A percentile compares a stretch with the other conserved stretches of the same genome.
These are phyloP conservation scores for Brachionus manjavacas DNA, from an alignment of 1,140 invertebrate genomes.

Conservation along the genomic window DNA sequence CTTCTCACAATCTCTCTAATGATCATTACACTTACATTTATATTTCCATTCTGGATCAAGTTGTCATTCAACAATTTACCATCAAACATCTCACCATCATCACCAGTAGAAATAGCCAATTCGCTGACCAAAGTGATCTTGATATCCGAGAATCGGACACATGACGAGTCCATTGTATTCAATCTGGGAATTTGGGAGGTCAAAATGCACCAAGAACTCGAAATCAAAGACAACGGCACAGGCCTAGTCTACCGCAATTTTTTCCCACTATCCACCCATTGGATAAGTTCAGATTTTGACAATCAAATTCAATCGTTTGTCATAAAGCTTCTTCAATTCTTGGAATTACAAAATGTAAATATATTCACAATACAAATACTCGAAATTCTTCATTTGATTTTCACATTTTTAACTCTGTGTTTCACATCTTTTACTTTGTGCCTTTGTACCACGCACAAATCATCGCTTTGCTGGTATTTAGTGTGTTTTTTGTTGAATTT, in stretches of 20 bases:
- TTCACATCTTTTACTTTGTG: slow-evolving; percentile 41
- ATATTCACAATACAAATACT: slow-evolving; percentile 33
- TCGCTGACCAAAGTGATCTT: background rate
- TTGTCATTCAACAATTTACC: slow-evolving; percentile 20
- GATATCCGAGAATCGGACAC: background rate
- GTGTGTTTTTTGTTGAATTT: slow-evolving; percentile 34
- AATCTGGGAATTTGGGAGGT: slow-evolving; percentile 40
- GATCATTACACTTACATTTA: slow-evolving; percentile 14
- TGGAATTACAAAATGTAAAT: slow-evolving; percentile 10
- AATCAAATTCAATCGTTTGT: slow-evolving; percentile 35
- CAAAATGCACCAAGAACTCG: slow-evolving; percentile 27
- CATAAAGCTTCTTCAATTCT: slow-evolving; percentile 12
- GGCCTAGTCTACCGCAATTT: background rate
- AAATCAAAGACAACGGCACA: background rate
- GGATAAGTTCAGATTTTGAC: slow-evolving; percentile 17
- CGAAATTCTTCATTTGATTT: slow-evolving; percentile 30
- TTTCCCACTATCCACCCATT: background rate
- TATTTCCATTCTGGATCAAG: slow-evolving; percentile 39
- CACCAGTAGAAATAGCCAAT: background rate
- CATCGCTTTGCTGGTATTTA: slow-evolving; percentile 31
- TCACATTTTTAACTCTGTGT: slow-evolving; percentile 31
- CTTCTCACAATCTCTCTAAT: background rate
- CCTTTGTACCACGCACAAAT: slow-evolving; percentile 24
- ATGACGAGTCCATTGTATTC: background rate
- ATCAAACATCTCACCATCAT: background rate